Conservation (phyloP, 2,797 vertebrate species). For the Rhinatrema bivittatum region DNA sequence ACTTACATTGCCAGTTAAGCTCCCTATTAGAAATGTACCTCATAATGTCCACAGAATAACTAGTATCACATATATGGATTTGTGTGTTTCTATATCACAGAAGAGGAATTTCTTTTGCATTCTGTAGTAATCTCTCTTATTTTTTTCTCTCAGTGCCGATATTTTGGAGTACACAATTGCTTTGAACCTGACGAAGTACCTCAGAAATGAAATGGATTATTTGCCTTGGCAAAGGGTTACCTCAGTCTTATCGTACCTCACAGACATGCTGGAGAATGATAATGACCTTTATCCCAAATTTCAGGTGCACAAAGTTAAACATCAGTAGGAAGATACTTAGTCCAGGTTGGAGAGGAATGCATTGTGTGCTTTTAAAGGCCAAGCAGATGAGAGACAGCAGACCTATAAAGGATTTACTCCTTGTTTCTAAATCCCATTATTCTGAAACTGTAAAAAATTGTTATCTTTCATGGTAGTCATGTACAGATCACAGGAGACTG, state of each 20-base stretch:
- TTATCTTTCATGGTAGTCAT: too few relatives aligned
- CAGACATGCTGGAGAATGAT: constrained; percentile 74
- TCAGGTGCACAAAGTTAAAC: constrained; percentile 60
- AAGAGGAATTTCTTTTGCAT: neutral
- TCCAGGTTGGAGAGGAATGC: neutral
- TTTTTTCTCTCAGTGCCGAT: constrained; percentile 60
- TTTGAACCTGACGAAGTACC: constrained; percentile 75
- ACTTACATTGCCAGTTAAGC: too few relatives aligned
- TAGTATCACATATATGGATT: too few relatives aligned
- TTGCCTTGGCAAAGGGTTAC: constrained; percentile 76
- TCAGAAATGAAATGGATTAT: constrained; percentile 66
- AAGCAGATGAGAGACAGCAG: too few relatives aligned
- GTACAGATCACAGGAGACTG: too few relatives aligned
- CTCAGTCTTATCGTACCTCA: constrained; percentile 70
- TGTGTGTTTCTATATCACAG: too few relatives aligned
- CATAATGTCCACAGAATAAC: too few relatives aligned
- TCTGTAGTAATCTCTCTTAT: neutral
- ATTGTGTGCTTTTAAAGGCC: too few relatives aligned
- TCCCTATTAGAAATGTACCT: too few relatives aligned
- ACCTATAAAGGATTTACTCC: neutral
- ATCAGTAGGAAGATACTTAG: neutral
- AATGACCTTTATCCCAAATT: constrained; percentile 60
- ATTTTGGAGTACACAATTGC: constrained; percentile 63
- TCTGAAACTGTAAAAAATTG: too few relatives aligned
- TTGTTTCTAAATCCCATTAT: too few relatives aligned